phyloP scores from a whole-genome alignment of 2,888 invertebrate genomes.

The Tachina lurida region DNA sequence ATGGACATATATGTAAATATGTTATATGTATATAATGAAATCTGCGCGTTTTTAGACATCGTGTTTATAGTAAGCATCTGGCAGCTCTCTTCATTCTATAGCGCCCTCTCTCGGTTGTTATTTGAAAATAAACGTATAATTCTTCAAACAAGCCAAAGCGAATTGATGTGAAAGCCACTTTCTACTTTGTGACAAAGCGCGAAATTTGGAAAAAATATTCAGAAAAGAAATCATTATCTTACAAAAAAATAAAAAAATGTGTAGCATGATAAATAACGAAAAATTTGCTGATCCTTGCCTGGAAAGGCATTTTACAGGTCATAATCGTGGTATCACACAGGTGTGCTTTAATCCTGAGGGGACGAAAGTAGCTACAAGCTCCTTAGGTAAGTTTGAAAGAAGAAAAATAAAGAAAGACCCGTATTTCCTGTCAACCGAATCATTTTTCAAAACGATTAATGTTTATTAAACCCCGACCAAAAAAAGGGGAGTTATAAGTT shows the following conservation, averaged over 20 bases:
- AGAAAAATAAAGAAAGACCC: no score
- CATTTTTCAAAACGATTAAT: no score
- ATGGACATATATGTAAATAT: no score
- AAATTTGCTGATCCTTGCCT: slow-evolving; percentile 76
- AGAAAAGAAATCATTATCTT: not conserved
- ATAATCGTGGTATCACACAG: slow-evolving; percentile 88
- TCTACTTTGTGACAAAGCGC: no score
- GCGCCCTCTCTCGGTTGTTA: slow-evolving; percentile 4
- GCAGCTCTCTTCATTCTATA: not conserved
- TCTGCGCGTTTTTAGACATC: not conserved
- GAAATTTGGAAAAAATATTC: slow-evolving; percentile 26
- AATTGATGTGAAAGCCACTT: no score
- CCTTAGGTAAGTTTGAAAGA: slow-evolving; percentile 82
- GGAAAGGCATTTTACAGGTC: slow-evolving; percentile 89
- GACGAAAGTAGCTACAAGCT: slow-evolving; percentile 90
- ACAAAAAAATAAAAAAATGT: not conserved
- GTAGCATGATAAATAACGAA: slow-evolving; percentile 28
- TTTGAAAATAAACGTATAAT: slow-evolving; percentile 44
- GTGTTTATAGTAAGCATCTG: not conserved
- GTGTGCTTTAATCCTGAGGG: slow-evolving; percentile 89
- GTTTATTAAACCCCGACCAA: no score
- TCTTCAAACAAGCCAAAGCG: no score
- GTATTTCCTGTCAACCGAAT: no score
- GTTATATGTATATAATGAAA: no score
- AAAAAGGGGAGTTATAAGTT: no score